phyloP scores from a whole-genome alignment of 2,797 vertebrate species.

The Danio jaintianensis region DNA sequence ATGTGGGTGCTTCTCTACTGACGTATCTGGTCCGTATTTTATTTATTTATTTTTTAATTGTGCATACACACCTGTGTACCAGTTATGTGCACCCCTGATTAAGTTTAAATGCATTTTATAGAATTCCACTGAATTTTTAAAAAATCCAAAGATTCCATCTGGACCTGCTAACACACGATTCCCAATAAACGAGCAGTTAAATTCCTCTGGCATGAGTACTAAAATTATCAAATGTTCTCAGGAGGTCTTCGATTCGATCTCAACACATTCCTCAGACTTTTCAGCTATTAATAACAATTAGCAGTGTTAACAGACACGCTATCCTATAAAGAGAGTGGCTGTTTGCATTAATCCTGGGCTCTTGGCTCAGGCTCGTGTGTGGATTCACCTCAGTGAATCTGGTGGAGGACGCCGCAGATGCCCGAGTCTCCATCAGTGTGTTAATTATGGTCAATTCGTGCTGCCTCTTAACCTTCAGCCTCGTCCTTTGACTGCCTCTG shows the following conservation, averaged over 20 bases:
- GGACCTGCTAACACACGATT: neutral
- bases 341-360: conserved; percentile 32
- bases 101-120: neutral
- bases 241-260: conserved; percentile 11
- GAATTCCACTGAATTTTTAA: neutral
- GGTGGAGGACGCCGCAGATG: neutral
- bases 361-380: conserved; percentile 8
- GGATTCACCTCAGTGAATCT: conserved; percentile 32
- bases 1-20: too few species aligned
- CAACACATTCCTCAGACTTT: conserved; percentile 32
- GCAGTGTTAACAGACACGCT: conserved; percentile 27
- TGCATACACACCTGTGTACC: too few species aligned
- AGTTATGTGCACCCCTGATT: too few species aligned
- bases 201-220: neutral
- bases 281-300: conserved; percentile 50
- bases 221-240: conserved; percentile 12
- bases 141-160: neutral
- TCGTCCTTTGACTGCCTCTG: conserved; percentile 22
- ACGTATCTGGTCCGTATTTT: too few species aligned
- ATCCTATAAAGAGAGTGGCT: conserved; percentile 24
- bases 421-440: conserved; percentile 16
- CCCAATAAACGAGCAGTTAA: conserved; percentile 21
- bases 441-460: conserved; percentile 46
- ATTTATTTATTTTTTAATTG: too few species aligned
- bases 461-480: conserved; percentile 53